phyloP scores from a whole-genome alignment of 1,140 invertebrate species.

The Samia ricini region DNA sequence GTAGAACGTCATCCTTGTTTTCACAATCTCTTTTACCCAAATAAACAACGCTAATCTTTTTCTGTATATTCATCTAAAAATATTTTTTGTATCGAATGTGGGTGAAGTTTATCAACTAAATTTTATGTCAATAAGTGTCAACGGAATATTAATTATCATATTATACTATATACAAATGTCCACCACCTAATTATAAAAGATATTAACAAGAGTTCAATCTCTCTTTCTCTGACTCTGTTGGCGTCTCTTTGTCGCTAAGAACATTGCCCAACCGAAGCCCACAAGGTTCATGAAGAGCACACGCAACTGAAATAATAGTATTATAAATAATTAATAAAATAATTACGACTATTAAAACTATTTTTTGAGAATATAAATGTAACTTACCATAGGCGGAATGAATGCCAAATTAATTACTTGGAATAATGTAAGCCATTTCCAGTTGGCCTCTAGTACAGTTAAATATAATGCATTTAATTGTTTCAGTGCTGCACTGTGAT shows the following conservation, averaged over 20 bases:
- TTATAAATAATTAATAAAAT: slow-evolving; percentile 6
- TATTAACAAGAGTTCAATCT: slow-evolving; percentile 3
- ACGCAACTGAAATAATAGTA: slow-evolving; percentile 79
- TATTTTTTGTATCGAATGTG: too few relatives aligned
- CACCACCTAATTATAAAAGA: slow-evolving; percentile 22
- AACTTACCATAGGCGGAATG: slow-evolving; percentile 84
- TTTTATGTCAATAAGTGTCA: neutral
- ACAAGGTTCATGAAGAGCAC: slow-evolving; percentile 83
- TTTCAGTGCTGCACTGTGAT: slow-evolving; percentile 78
- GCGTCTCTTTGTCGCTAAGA: slow-evolving; percentile 77
- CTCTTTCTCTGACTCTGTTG: slow-evolving; percentile 53
- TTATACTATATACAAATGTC: slow-evolving; percentile 8
- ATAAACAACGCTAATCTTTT: too few relatives aligned
- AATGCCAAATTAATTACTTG: slow-evolving; percentile 84
- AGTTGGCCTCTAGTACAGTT: slow-evolving; percentile 82
- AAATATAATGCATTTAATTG: slow-evolving; percentile 81
- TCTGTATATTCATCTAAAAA: too few relatives aligned
- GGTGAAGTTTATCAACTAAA: neutral
- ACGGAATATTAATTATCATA: neutral
- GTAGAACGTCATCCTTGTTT: too few relatives aligned
- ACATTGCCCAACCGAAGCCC: slow-evolving; percentile 84
- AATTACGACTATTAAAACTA: slow-evolving; percentile 11
- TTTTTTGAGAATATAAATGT: neutral
- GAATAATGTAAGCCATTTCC: slow-evolving; percentile 84
- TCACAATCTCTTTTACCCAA: too few relatives aligned